A percentile compares a stretch with the other conserved stretches of the same genome.
Conservation (phyloP, 2,113 vertebrate genomes). For the Solenodon paradoxus region DNA sequence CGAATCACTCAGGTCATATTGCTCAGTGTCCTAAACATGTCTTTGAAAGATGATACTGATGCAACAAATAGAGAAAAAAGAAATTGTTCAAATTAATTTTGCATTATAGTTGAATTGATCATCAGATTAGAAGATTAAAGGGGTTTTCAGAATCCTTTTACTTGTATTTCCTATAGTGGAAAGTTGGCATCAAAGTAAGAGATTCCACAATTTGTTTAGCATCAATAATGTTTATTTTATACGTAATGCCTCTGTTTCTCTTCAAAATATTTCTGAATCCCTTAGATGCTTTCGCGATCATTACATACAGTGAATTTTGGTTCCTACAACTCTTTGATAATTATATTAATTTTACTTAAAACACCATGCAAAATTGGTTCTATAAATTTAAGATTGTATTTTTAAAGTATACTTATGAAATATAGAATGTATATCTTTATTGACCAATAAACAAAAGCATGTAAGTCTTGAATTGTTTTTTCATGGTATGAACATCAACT, state of each 20-base stretch:
- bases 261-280: background rate
- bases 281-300: background rate
- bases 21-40: background rate
- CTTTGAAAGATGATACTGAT: background rate
- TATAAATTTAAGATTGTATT: background rate
- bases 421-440: background rate
- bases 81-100: background rate
- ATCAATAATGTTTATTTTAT: background rate
- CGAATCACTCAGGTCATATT: background rate
- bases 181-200: background rate
- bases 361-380: background rate
- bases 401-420: background rate
- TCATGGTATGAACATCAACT: background rate
- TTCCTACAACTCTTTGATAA: background rate
- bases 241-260: background rate
- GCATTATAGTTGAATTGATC: background rate
- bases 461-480: background rate
- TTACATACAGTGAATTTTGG: background rate
- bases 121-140: background rate
- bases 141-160: background rate
- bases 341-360: background rate
- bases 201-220: background rate
- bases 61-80: background rate
- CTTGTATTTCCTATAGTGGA: background rate
- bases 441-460: background rate